Evolutionary conservation across 1,140 invertebrate genomes (phyloP), one percentile per base, ranked within the genome.

Genomic region (Drosophila melanica): DNA sequence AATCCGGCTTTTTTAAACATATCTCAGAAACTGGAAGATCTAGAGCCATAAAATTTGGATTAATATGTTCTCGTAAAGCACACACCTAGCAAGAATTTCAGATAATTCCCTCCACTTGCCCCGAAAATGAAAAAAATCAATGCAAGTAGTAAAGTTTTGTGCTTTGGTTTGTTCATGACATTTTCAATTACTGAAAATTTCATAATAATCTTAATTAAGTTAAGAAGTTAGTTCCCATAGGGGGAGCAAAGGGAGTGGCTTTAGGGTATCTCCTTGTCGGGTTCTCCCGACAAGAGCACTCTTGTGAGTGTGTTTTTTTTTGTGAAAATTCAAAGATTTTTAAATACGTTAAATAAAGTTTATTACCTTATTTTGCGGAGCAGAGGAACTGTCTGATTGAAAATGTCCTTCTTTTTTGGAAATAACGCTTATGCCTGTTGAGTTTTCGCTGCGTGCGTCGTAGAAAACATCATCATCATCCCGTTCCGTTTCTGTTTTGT

Each of bases 391-490:
- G 14, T 9, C 30, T 4, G 42, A 12, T n/a, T 44, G n/a, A 11
- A 23, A 18, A n/a, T 2, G 14, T 3, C 9, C 27, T 30, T 59
- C 60, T 11, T 27, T 10, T 16, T 64, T 48, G 14, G 58, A 12
- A 20, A 47, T 9, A 8, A 57, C 72, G 23, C 14, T 50, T 9
- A 45, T 3, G 11, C 64, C 71, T 0, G 41, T 68, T 2, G 90
- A 91, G 18, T 90, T 85, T 59, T 91, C 90, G 57, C 90, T 90
- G 44, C 79, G 81, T 42, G 90, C 90, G 79, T 91, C 90, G 41
- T 91, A 91, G 62, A 91, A 91, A 6, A 91, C 90, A 62, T 91
- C 90, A 48, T 89, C 85, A 27, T 91, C 90, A 3, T 90, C 85
- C 48, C 41, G 59, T 62, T 82, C 73, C 23, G 53, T 18, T 42